Percentiles rank a stretch among this genome's conserved stretches.
Evolutionary conservation across 2,888 invertebrate genomes (phyloP).

Genomic region (Tachina fera): DNA sequence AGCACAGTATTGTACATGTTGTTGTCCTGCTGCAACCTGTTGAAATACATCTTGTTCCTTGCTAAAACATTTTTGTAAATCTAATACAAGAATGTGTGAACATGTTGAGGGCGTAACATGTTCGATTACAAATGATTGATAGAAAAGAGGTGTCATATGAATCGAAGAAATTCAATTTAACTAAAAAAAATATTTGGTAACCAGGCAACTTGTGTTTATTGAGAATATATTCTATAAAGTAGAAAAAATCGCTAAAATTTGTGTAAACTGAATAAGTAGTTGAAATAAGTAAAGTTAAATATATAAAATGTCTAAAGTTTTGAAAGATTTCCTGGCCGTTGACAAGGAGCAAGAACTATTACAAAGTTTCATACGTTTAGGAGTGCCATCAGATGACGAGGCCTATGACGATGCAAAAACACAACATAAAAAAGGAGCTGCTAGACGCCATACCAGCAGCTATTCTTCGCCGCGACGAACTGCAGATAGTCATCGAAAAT

Average conservation of each 20-base stretch:
- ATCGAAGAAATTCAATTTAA: conserved; percentile 53
- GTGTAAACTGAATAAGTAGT: too few species aligned
- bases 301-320: conserved; percentile 82
- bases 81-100: neutral
- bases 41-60: neutral
- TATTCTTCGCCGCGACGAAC: conserved; percentile 16
- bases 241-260: too few species aligned
- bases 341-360: conserved; percentile 89
- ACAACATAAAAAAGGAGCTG: conserved; percentile 57
- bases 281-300: neutral
- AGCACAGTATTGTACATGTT: too few species aligned
- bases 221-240: conserved; percentile 7
- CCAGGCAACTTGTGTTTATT: conserved; percentile 58
- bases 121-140: neutral
- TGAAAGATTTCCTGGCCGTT: conserved; percentile 86
- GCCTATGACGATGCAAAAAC: conserved; percentile 82
- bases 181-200: conserved; percentile 36
- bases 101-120: too few species aligned
- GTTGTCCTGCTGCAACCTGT: too few species aligned
- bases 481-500: conserved; percentile 70
- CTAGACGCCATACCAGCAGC: conserved; percentile 40
- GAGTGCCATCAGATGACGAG: conserved; percentile 84
- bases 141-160: conserved; percentile 54
- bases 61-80: neutral
- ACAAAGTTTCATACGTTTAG: conserved; percentile 91